Evolutionary conservation across 1,140 invertebrate genomes (phyloP), one percentile per base, ranked within the genome.

Genomic region (Solen grandis): DNA sequence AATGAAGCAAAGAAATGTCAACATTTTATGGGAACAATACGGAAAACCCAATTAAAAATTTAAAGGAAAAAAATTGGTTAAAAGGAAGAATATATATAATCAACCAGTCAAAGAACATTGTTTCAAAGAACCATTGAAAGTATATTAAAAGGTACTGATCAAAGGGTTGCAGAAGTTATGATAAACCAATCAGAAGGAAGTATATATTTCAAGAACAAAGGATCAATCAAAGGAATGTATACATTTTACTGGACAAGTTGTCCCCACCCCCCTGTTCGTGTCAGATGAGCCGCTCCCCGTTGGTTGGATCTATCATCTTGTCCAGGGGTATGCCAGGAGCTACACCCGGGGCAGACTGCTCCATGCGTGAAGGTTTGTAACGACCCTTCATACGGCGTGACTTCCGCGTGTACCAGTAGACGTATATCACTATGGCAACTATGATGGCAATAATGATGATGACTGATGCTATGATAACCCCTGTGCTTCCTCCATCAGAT

Each of bases 381-480:
- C 55, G 66, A 0, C 77, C 77, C 50, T 80, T 80, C 68, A 80
- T 65, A 2, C 59, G 38, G 0, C 77, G 54, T 16, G 57, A 62
- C 54, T 65, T 80, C 1, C 77, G 55, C 27, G 69, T 19, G 52
- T 80, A 70, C 68, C 68, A 80, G 10, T 19, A 59, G 3, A 50
- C 16, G 33, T 80, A 80, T 27, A 86, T 52, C 19, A 83, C 10
- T 19, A 86, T 38, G 5, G 63, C 29, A 1, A 84, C 31, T 54
- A 82, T 65, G 3, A 86, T 70, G 22, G 73, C 50, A 2, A 86
- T 59, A 2, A 80, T 52, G 55, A 83, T 63, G 0, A 84, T 31
- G 22, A 83, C 52, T 27, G 54, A 83, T 22, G 62, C 81, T 2
- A 81, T 35, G 33, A 76, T 41, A 13, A 81, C 69, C 0, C 25